phyloP scores from a whole-genome alignment of 1,140 invertebrate genomes.

The Homalodisca vitripennis region DNA sequence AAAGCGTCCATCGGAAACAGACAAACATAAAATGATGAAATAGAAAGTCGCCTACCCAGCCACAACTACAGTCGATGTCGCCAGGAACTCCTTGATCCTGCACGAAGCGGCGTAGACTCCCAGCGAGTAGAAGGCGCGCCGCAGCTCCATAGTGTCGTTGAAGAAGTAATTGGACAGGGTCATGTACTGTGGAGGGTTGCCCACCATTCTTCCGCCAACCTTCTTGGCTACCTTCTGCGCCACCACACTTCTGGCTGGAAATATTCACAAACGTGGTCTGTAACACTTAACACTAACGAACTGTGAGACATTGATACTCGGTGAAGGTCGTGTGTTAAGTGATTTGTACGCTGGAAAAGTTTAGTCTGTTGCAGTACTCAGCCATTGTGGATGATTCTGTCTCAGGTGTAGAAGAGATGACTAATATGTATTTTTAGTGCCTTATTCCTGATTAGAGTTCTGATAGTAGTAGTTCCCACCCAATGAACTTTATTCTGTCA shows the following conservation, averaged over 20 bases:
- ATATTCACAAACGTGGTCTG: no score
- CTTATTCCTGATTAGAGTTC: no score
- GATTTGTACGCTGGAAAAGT: not conserved
- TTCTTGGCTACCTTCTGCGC: not conserved
- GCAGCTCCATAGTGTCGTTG: conserved; percentile 5
- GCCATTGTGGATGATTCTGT: no score
- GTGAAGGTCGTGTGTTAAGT: not conserved
- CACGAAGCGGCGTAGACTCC: conserved; percentile 9
- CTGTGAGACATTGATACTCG: not conserved
- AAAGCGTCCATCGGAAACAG: no score
- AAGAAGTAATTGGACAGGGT: not conserved
- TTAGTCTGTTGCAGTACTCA: not conserved
- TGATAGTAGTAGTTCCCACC: no score
- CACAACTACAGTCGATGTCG: not conserved
- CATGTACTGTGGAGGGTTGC: conserved; percentile 13
- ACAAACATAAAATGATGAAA: no score
- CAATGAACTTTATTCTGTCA: no score
- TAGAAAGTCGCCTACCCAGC: no score
- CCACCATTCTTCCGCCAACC: not conserved
- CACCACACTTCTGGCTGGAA: conserved; percentile 14
- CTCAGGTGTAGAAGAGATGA: no score
- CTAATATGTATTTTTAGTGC: no score
- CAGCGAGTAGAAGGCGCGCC: conserved; percentile 10
- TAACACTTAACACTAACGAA: no score
- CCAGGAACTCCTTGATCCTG: not conserved